Evolutionary conservation across 1,140 invertebrate species (phyloP).

Genomic region (Drosophila nannoptera): DNA sequence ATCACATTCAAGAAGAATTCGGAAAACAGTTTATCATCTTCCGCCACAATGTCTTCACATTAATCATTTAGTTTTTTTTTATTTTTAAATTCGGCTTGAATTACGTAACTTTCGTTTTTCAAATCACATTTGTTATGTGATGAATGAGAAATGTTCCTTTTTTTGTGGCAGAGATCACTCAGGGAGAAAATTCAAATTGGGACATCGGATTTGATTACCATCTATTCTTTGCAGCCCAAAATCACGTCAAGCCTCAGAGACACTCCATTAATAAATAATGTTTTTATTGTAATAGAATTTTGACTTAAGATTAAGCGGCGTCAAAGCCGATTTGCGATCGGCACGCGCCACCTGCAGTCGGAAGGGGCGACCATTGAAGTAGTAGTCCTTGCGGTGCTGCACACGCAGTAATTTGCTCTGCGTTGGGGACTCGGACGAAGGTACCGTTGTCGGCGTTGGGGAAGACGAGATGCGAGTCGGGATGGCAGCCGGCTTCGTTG

Average conservation of each 20-base stretch:
- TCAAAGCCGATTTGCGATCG: constrained; percentile 52
- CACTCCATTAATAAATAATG: constrained; percentile 76
- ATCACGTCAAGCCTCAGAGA: background rate
- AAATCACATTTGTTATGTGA: too few species aligned
- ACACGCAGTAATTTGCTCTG: constrained; percentile 60
- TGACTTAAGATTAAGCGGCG: constrained; percentile 69
- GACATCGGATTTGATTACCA: background rate
- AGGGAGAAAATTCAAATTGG: background rate
- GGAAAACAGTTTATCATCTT: too few species aligned
- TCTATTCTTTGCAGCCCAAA: background rate
- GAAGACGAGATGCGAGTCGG: background rate
- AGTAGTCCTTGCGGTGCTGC: constrained; percentile 68
- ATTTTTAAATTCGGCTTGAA: too few species aligned
- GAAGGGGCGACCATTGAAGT: constrained; percentile 73
- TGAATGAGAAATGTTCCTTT: background rate
- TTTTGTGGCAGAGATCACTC: background rate
- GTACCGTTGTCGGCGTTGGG: constrained; percentile 19
- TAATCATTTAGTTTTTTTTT: too few species aligned
- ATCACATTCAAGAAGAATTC: too few species aligned
- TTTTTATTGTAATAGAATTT: constrained; percentile 78
- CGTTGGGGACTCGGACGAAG: constrained; percentile 3
- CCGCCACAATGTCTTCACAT: too few species aligned
- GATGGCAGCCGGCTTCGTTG: background rate
- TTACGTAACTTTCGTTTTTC: too few species aligned
- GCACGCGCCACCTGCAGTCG: constrained; percentile 73